Evolutionary conservation across 2,113 vertebrate genomes (phyloP).

Genomic region (Catharus fuscescens): DNA sequence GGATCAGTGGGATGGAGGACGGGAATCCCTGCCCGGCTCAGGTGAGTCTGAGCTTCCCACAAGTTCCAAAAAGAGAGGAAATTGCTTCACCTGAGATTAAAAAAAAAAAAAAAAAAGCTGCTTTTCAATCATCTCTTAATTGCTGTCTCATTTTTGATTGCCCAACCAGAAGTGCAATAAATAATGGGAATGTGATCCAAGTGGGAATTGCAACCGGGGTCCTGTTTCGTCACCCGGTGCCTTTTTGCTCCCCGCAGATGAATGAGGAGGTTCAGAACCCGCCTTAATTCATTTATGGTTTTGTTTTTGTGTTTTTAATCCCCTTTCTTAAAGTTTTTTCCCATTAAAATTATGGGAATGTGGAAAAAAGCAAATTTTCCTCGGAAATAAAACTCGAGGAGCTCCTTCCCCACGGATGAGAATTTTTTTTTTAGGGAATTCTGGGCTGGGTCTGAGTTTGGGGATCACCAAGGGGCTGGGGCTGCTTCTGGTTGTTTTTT

Average conservation of each 20-base stretch:
- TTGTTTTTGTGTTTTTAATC: background rate
- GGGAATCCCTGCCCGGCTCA: background rate
- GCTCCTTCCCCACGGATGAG: accelerated
- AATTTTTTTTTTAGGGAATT: background rate
- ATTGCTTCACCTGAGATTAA: background rate
- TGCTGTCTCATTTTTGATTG: background rate
- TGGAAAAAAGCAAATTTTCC: background rate
- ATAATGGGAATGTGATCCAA: background rate
- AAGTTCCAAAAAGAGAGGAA: background rate
- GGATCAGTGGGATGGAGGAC: accelerated
- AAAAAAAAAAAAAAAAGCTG: background rate
- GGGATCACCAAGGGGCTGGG: background rate
- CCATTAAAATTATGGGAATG: background rate
- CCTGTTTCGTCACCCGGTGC: background rate
- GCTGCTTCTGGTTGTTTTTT: background rate
- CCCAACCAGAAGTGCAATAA: background rate
- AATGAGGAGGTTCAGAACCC: background rate
- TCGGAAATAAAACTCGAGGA: accelerated
- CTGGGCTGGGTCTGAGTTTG: background rate
- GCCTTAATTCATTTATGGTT: background rate
- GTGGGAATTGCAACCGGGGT: background rate
- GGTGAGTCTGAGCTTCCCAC: background rate
- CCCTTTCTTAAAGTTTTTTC: background rate
- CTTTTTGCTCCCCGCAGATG: background rate
- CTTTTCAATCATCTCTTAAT: background rate